Evolutionary conservation across 2,113 vertebrate genomes (phyloP), one percentile per base, ranked within the genome.

Genomic region (Cairina moschata): DNA sequence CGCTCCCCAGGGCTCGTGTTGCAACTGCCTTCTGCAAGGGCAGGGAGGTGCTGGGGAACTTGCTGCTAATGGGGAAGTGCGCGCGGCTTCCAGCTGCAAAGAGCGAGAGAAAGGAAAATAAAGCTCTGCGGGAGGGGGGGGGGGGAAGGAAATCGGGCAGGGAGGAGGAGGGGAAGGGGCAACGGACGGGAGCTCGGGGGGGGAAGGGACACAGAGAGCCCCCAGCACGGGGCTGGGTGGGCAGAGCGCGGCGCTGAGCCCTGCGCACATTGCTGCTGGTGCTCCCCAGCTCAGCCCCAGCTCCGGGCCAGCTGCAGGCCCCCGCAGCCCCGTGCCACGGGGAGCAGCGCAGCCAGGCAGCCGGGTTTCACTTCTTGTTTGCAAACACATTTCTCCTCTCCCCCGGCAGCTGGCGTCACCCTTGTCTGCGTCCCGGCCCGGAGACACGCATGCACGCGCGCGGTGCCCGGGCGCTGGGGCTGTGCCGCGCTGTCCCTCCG

Each of bases 31-130:
- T 36, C 8, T 21, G 77, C 1, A 13, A 20, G 93, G 87, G 81
- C 93, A 94, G 91, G 91, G 94, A 82, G 84, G 91, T 77, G 90
- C 17, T 29, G 87, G 56, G 96, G 84, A 94, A 92, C 87, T 63
- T 9, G n/a, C 25, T 62, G 14, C 28, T 46, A 4, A 82, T 28
- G 91, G 93, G 96, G 96, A 96, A 94, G 93, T 91, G 11, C 59
- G 2, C 56, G 3, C 8, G 2, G 86, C 76, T 91, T 86, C 81
- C 90, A 89, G 92, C 42, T 66, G 59, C n/a, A 3, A 28, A 82
- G 93, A 4, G 11, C 4, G 29, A 75, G 83, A 48, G 68, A 74
- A 29, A 36, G 74, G 77, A 79, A 62, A 90, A 56, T 3, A 31
- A 26, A 83, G 29, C 67, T n/a, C 21, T 17, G n/a, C 4, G 4